phyloP scores from a whole-genome alignment of 2,113 vertebrate species.

The Spea bombifrons region DNA sequence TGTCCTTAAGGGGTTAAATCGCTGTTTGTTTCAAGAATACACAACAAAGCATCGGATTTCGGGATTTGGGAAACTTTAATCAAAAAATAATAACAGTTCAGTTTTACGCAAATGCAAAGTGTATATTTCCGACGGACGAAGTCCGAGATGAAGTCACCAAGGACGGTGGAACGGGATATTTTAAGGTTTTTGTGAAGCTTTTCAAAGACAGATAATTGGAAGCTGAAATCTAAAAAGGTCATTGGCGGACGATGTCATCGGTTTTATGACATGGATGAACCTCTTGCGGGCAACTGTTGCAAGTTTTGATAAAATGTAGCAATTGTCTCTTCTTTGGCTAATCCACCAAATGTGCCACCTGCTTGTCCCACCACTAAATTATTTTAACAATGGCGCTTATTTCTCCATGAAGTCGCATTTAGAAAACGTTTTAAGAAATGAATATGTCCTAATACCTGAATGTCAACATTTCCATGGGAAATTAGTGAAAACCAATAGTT shows the following conservation, averaged over 20 bases:
- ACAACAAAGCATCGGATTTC: constrained; percentile 5
- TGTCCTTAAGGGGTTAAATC: no score
- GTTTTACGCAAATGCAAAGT: neutral
- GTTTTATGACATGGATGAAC: constrained; percentile 14
- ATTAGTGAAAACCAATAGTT: no score
- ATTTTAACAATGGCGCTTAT: no score
- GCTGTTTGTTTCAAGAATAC: constrained; percentile 6
- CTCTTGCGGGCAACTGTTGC: constrained; percentile 15
- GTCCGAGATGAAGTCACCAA: neutral
- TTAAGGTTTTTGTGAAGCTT: neutral
- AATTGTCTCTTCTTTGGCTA: neutral
- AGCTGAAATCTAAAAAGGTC: constrained; percentile 19
- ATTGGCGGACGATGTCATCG: constrained; percentile 28
- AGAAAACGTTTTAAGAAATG: no score
- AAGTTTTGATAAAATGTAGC: neutral
- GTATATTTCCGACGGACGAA: neutral
- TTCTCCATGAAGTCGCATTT: no score
- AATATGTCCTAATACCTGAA: no score
- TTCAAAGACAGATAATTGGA: neutral
- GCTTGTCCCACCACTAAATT: no score
- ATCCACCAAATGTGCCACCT: no score
- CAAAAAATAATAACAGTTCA: neutral
- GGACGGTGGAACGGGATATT: neutral
- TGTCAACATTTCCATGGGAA: no score
- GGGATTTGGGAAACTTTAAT: constrained; percentile 1